Conservation (phyloP, 2,113 vertebrate species). For the Lepus timidus region DNA sequence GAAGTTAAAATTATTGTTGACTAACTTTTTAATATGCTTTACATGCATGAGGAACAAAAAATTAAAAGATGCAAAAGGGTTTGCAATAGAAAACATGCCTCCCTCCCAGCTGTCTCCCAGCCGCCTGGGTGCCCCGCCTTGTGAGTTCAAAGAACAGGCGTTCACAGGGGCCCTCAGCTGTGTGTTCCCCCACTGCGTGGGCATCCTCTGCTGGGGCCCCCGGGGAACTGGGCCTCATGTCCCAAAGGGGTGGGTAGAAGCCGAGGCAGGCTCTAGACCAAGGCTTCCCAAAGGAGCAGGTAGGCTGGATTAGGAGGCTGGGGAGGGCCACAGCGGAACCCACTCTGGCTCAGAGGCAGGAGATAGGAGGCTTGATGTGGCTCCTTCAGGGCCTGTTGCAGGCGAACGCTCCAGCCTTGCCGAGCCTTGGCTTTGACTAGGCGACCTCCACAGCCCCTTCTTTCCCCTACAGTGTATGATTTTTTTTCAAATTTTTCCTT, state of each 20-base stretch:
- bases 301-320: neutral
- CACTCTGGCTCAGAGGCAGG: neutral
- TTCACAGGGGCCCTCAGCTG: neutral
- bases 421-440: neutral
- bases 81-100: constrained; percentile 16
- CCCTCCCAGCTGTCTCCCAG: neutral
- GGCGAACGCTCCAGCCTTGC: neutral
- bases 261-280: neutral
- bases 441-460: neutral
- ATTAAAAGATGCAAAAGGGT: neutral
- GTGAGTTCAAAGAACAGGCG: constrained; percentile 10
- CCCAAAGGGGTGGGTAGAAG: no score
- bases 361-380: neutral
- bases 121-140: neutral
- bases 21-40: constrained; percentile 32
- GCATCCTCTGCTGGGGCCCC: neutral
- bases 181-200: neutral
- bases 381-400: neutral
- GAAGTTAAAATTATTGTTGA: neutral
- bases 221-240: neutral
- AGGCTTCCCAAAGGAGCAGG: no score
- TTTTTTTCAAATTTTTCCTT: no score
- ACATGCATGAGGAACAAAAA: neutral
- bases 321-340: neutral
- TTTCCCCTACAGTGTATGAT: neutral